Conservation (phyloP, 2,888 invertebrate species). For the Hypolimnas misippus region DNA sequence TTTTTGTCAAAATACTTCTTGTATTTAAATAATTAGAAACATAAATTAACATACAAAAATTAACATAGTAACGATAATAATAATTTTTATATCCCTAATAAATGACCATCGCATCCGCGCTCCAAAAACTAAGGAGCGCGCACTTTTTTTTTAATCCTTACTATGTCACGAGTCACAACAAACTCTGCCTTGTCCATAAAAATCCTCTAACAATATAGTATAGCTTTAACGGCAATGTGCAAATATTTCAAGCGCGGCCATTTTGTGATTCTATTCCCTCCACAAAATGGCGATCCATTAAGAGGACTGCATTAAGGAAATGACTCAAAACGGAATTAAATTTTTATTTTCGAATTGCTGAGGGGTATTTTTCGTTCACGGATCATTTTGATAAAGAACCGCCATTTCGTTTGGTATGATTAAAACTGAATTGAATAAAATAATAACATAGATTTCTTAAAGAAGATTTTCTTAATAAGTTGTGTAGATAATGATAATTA, state of each 20-base stretch:
- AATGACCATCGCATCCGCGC: too few relatives aligned
- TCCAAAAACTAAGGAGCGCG: too few relatives aligned
- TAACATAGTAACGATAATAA: too few relatives aligned
- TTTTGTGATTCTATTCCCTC: constrained; percentile 49
- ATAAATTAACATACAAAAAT: too few relatives aligned
- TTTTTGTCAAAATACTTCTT: too few relatives aligned
- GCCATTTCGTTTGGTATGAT: background rate
- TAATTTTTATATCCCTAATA: too few relatives aligned
- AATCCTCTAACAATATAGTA: too few relatives aligned
- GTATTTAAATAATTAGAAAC: too few relatives aligned
- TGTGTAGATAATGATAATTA: too few relatives aligned
- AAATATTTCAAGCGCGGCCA: constrained; percentile 57
- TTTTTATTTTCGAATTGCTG: constrained; percentile 10
- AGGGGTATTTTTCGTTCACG: constrained; percentile 8
- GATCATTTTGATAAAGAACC: constrained; percentile 8
- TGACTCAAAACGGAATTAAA: constrained; percentile 20
- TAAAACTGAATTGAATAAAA: background rate
- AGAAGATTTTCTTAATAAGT: background rate
- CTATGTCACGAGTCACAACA: too few relatives aligned
- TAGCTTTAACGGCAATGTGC: constrained; percentile 60
- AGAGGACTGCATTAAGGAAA: constrained; percentile 27
- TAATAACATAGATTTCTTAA: background rate
- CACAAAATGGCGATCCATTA: constrained; percentile 38
- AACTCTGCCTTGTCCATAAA: too few relatives aligned
- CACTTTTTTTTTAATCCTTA: too few relatives aligned